Percentiles rank a stretch among this genome's conserved stretches.
phyloP scores from a whole-genome alignment of 2,113 vertebrate genomes.

The Megaptera novaeangliae region DNA sequence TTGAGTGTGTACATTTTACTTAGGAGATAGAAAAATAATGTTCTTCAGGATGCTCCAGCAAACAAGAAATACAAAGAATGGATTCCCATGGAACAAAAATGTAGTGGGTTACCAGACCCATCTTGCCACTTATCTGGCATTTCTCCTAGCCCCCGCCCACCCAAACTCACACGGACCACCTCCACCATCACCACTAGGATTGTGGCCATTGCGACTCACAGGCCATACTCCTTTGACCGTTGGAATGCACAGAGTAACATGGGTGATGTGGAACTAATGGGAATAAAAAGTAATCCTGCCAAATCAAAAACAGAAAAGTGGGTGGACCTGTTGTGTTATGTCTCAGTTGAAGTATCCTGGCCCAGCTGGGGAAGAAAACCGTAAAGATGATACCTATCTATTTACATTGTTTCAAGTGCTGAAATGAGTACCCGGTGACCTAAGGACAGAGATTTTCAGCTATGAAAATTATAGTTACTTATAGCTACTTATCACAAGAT shows the following conservation, averaged over 20 bases:
- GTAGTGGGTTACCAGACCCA: background rate
- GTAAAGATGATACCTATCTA: background rate
- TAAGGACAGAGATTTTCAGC: background rate
- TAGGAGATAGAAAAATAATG: conserved; percentile 27
- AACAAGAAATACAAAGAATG: conserved; percentile 9
- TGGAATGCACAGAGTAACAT: background rate
- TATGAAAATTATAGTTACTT: conserved; percentile 4
- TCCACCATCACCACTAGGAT: background rate
- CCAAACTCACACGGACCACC: background rate
- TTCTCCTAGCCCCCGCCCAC: background rate
- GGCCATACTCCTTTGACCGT: background rate
- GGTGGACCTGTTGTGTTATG: background rate
- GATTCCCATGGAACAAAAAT: background rate
- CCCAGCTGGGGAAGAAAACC: background rate
- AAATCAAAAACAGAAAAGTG: conserved; percentile 10
- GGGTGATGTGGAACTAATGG: background rate
- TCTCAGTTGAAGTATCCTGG: background rate
- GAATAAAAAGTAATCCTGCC: background rate
- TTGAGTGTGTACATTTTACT: conserved; percentile 8
- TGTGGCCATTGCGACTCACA: background rate
- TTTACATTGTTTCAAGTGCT: background rate
- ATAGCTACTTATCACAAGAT: background rate
- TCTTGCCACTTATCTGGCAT: background rate
- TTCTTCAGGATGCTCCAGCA: conserved; percentile 13
- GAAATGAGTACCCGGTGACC: background rate